Evolutionary conservation across 2,888 invertebrate genomes (phyloP), one percentile per base, ranked within the genome.

Genomic region (Tenthredo livida): DNA sequence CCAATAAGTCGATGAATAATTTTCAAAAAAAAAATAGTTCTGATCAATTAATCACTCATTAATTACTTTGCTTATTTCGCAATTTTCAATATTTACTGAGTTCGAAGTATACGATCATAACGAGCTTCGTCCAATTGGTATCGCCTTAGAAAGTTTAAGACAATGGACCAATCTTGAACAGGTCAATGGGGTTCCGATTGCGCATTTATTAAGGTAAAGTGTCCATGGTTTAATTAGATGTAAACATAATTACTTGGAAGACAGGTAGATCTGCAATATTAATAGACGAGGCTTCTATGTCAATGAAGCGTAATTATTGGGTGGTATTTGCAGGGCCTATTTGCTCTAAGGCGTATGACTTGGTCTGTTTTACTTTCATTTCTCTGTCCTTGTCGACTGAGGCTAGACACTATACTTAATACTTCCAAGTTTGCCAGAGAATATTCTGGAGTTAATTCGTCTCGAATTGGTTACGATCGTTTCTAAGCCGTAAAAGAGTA

Each of bases 331-430:
- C 21, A 40, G 17, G 80, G 58, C 78, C 54, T 33, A 80, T 61
- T 37, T 80, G 61, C 40, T 80, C 61, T 10, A 40, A 80, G 80
- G 80, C 80, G 80, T 80, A 21, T n/a, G 40, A 21, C n/a, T 58
- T 7, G 50, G 50, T 80, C 58, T 17, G 85, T 89, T 89, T 90
- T 88, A 89, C 90, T 89, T 90, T 90, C 89, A 89, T 89, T 90
- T 89, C 89, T 88, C 88, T 87, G 89, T 89, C 89, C 89, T 90
- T 89, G 88, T 86, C 87, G 87, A 40, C 61, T 61, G 15, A n/a
- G 40, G 29, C 58, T 43, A 73, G 73, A 73, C 43, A 33, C 33
- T 67, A 29, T 29, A 33, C 25, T 54, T 77, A 58, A 17, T 80
- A 61, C 21, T 12, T 25, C 40, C 80, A 40, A 80, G 58, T 61